Conservation (phyloP, 2,797 vertebrate species). For the Cygnus olor region DNA sequence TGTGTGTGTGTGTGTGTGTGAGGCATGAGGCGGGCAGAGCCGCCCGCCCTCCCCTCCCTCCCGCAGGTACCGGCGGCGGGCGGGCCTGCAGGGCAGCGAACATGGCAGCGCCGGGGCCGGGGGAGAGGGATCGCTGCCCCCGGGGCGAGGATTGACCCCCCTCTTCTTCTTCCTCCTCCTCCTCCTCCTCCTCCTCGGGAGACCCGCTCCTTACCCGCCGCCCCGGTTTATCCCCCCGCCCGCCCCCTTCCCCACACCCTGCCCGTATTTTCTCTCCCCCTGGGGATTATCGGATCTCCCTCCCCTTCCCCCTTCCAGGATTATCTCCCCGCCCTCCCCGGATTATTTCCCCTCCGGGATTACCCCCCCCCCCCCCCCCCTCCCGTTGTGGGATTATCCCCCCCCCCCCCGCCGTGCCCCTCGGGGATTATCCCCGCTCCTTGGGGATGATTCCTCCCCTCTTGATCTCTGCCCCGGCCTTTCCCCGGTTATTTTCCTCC, state of each 20-base stretch:
- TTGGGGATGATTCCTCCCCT: constrained; percentile 55
- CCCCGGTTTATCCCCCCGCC: constrained; percentile 18
- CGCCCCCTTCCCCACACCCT: neutral
- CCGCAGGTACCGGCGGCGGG: constrained; percentile 47
- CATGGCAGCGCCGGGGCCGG: neutral
- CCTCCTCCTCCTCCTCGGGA: neutral
- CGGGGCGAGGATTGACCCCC: neutral
- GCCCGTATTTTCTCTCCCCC: constrained; percentile 51
- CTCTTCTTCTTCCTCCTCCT: neutral
- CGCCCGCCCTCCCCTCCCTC: neutral
- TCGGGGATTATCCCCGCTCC: constrained; percentile 40
- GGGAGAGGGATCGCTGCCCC: neutral
- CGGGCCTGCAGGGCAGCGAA: constrained; percentile 26
- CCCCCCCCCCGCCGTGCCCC: neutral
- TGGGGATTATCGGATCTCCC: constrained; percentile 64
- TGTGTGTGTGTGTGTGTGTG: no score
- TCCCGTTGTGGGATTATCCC: constrained; percentile 29
- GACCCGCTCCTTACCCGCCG: constrained; percentile 15
- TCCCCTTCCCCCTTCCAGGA: neutral
- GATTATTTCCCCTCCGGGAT: neutral
- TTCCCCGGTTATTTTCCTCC: constrained; percentile 13
- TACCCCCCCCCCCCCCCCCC: constrained; percentile 41
- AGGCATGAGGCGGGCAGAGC: neutral
- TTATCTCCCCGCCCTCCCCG: neutral
- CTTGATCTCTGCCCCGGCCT: constrained; percentile 42